phyloP scores from a whole-genome alignment of 2,797 vertebrate genomes.

The Pitangus sulphuratus region DNA sequence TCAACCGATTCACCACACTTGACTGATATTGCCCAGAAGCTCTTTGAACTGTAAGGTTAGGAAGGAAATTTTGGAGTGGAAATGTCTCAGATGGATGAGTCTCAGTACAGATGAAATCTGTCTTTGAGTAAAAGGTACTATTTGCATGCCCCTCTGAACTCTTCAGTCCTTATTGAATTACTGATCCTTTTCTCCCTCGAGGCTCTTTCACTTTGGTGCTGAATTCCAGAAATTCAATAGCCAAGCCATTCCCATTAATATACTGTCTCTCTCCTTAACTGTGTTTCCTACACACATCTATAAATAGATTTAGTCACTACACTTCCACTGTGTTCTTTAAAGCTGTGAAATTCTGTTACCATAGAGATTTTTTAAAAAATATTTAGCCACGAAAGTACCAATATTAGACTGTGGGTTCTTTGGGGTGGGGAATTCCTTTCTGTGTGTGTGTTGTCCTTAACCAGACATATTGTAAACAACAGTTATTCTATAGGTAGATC shows the following conservation, averaged over 20 bases:
- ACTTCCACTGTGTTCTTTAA: conserved; percentile 72
- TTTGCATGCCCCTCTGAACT: neutral
- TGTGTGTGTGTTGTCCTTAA: neutral
- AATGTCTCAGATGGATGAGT: neutral
- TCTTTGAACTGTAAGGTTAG: neutral
- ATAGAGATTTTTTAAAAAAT: conserved; percentile 62
- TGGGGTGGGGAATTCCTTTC: conserved; percentile 46
- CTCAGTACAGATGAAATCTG: neutral
- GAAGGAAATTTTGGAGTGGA: neutral
- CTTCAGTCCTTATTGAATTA: neutral
- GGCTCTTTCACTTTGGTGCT: neutral
- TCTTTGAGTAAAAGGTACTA: neutral
- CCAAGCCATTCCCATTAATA: conserved; percentile 68
- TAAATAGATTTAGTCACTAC: conserved; percentile 77
- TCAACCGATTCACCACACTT: neutral
- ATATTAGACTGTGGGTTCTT: conserved; percentile 38
- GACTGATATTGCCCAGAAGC: neutral
- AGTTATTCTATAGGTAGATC: neutral
- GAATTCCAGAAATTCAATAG: conserved; percentile 52
- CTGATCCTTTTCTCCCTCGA: neutral
- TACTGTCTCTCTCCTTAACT: conserved; percentile 71
- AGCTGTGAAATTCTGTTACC: conserved; percentile 75
- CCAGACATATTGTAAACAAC: neutral
- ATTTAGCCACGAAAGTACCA: conserved; percentile 35
- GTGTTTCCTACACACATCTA: conserved; percentile 77